Conservation (phyloP, 1,140 invertebrate species). For the Battus philenor region DNA sequence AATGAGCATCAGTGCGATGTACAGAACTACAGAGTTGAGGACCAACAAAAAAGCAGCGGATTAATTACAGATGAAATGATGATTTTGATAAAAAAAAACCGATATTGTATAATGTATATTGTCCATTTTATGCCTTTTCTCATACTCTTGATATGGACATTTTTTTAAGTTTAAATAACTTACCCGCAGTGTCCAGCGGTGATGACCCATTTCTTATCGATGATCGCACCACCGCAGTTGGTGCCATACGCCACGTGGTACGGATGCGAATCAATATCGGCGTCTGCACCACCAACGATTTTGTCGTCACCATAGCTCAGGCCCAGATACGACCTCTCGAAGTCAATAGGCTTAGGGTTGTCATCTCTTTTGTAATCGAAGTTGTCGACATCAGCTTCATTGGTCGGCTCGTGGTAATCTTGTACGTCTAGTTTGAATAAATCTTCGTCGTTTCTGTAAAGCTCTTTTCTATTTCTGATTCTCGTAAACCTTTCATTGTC, state of each 20-base stretch:
- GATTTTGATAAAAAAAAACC: too few species aligned
- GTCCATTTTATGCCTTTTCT: not conserved
- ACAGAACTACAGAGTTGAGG: too few species aligned
- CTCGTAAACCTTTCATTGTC: too few species aligned
- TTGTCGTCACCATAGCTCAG: constrained; percentile 36
- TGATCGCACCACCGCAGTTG: constrained; percentile 61
- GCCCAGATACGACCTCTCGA: constrained; percentile 13
- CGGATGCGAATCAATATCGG: constrained; percentile 59
- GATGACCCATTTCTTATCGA: constrained; percentile 50
- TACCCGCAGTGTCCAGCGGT: constrained; percentile 65
- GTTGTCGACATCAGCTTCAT: constrained; percentile 41
- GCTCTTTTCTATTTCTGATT: constrained; percentile 14
- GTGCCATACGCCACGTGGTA: constrained; percentile 58
- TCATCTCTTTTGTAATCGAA: constrained; percentile 40
- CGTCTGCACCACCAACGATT: constrained; percentile 54
- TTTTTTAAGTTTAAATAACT: constrained; percentile 18
- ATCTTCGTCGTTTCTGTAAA: constrained; percentile 20
- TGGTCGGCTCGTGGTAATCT: constrained; percentile 41
- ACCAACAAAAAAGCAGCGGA: too few species aligned
- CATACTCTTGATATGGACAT: not conserved
- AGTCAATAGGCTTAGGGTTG: constrained; percentile 17
- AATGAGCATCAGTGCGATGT: too few species aligned
- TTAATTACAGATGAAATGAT: too few species aligned
- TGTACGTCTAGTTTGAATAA: constrained; percentile 41
- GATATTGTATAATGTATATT: not conserved